A percentile compares a stretch with the other conserved stretches of the same genome.
Evolutionary conservation across 2,797 vertebrate species (phyloP).

Genomic region (Fundulus diaphanus): DNA sequence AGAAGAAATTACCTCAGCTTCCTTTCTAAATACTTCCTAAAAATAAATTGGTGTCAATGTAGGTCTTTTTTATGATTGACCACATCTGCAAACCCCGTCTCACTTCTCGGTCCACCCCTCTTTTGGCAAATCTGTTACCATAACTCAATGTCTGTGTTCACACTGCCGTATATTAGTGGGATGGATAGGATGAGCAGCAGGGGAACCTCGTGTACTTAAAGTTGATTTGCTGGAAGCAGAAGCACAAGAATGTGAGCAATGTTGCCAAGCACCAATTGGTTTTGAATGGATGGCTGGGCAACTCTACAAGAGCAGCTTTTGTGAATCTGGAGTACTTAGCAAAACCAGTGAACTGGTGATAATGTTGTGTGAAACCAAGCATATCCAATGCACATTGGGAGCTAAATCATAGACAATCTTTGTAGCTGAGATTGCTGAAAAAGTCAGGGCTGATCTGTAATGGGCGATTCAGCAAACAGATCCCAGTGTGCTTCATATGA

Average conservation of each 20-base stretch:
- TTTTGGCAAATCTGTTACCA: neutral
- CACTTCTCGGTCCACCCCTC: neutral
- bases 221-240: neutral
- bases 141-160: neutral
- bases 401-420: neutral
- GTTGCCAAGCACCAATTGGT: neutral
- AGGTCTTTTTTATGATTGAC: neutral
- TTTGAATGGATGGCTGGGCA: neutral
- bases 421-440: neutral
- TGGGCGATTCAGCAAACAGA: neutral
- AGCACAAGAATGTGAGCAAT: neutral
- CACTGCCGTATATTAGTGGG: neutral
- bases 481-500: neutral
- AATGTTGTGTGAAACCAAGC: neutral
- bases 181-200: neutral
- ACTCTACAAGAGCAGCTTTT: neutral
- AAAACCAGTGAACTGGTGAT: neutral
- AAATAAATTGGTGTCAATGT: neutral
- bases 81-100: neutral
- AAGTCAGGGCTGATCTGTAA: neutral
- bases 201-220: neutral
- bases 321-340: neutral
- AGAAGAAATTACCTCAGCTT: neutral
- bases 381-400: neutral
- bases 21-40: neutral